Evolutionary conservation across 35 echinoderm and acorn worm genomes (phyloP), one percentile per base, ranked within the genome.

Genomic region (Heliocidaris tuberculata): DNA sequence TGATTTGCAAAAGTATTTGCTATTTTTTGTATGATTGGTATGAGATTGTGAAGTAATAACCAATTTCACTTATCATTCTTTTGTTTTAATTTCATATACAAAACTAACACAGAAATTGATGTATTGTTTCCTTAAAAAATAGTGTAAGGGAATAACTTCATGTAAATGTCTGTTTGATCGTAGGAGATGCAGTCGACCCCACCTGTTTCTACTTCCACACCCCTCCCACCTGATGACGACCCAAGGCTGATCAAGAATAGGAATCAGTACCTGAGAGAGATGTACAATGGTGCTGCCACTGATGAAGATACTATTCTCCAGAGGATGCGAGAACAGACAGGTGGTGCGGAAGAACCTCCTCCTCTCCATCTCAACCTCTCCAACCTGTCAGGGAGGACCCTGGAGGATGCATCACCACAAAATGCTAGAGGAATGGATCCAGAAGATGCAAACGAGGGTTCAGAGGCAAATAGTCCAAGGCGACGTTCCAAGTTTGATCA

Each of bases 121-220:
- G 6, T 15, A 2, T 13, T 60, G 19, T 60, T 2, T 60, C 10
- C 59, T 15, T 7, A 60, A 60, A 2, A 7, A 60, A 12, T 60
- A 60, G 59, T 60, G 59, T 60, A 60, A 60, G 19, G 59, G 59
- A 60, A 15, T 60, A 60, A 19, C 12, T 60, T 60, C 12, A 52
- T 52, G 12, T 52, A 52, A 10, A 52, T 52, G 12, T 52, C 7
- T 56, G 52, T n/a, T 78, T 24, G 21, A n/a, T 78, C 4, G 7
- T 48, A 97, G 94, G 96, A 97, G 92, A 85, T 97, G 32, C 94
- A 95, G 85, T 95, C 96, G 2, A 97, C 96, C 59, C 96, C 96
- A 31, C 96, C 96, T 54, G 92, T 97, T 13, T 95, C 90, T 31
- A 95, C 94, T n/a, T 97, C 96, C 42, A 97, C 96, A 59, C 96